Conservation (phyloP, 2,888 invertebrate species). For the Eulithis prunata region DNA sequence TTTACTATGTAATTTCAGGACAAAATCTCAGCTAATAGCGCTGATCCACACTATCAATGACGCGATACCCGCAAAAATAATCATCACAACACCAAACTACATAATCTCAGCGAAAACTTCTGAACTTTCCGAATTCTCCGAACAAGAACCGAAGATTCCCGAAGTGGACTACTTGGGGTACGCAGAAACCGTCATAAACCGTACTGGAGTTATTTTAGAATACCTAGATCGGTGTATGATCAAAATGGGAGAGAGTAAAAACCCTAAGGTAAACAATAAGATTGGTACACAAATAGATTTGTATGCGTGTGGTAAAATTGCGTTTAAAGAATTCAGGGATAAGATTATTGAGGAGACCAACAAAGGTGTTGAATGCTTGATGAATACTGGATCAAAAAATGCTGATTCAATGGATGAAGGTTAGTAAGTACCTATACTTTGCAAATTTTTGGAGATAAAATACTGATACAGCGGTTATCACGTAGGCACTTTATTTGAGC, state of each 20-base stretch:
- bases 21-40: slow-evolving; percentile 60
- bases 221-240: slow-evolving; percentile 65
- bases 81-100: slow-evolving; percentile 58
- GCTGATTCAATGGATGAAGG: slow-evolving; percentile 49
- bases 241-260: slow-evolving; percentile 64
- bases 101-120: slow-evolving; percentile 53
- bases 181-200: slow-evolving; percentile 55
- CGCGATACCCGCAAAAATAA: slow-evolving; percentile 60
- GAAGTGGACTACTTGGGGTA: slow-evolving; percentile 48
- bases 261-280: slow-evolving; percentile 48
- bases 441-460: background rate
- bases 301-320: slow-evolving; percentile 54
- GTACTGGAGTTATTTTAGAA: slow-evolving; percentile 55
- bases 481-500: background rate
- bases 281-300: slow-evolving; percentile 67
- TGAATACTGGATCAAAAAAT: slow-evolving; percentile 21
- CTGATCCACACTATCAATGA: slow-evolving; percentile 73
- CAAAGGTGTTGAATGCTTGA: slow-evolving; percentile 46
- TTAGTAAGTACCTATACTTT: slow-evolving; percentile 22
- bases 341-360: slow-evolving; percentile 53
- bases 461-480: background rate
- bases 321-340: slow-evolving; percentile 55
- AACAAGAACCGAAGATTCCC: slow-evolving; percentile 36
- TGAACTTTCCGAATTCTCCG: slow-evolving; percentile 48
- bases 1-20: slow-evolving; percentile 57